phyloP scores from a whole-genome alignment of 2,797 vertebrate species.

The Pantherophis alleghaniensis region DNA sequence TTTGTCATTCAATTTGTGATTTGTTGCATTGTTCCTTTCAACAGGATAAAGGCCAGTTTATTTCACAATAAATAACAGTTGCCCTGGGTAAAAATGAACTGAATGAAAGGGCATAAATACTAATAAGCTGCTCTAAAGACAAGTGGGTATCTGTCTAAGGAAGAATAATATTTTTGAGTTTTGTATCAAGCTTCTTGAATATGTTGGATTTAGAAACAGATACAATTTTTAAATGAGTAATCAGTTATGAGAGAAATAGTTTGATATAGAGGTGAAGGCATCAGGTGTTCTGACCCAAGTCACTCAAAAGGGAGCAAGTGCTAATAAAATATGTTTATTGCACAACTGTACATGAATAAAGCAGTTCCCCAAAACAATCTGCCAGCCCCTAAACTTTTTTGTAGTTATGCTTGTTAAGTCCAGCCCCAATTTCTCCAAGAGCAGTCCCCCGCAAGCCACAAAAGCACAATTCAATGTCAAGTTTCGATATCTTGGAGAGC shows the following conservation, averaged over 20 bases:
- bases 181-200: not conserved
- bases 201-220: not conserved
- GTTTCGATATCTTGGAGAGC: not conserved
- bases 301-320: not conserved
- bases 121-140: not conserved
- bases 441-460: not conserved
- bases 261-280: not conserved
- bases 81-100: not conserved
- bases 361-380: not conserved
- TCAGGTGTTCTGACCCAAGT: not conserved
- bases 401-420: not conserved
- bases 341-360: not conserved
- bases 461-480: not conserved
- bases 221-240: not conserved
- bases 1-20: not conserved
- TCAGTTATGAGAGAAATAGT: not conserved
- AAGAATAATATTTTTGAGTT: not conserved
- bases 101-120: not conserved
- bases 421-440: not conserved
- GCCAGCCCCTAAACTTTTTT: not conserved
- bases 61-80: not conserved
- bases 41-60: not conserved
- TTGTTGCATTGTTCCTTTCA: not conserved
- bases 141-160: not conserved
- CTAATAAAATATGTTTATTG: not conserved